Conservation (phyloP, 2,113 vertebrate genomes). For the Laticauda laticaudata region DNA sequence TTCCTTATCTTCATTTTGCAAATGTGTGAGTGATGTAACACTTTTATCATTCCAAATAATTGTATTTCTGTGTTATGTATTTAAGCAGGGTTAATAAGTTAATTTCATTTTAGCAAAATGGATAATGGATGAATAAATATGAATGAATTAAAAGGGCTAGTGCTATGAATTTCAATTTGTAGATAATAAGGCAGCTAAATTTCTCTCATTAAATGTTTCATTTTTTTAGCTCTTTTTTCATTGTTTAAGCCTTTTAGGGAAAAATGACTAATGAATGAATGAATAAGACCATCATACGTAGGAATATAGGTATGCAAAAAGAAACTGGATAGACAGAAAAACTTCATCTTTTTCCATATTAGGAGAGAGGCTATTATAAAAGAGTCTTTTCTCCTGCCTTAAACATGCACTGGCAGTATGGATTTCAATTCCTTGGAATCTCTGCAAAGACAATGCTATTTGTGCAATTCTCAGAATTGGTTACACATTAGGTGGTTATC, state of each 20-base stretch:
- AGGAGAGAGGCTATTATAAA: not conserved
- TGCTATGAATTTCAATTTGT: not conserved
- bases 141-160: slow-evolving; percentile 14
- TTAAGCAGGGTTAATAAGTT: slow-evolving; percentile 9
- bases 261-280: not conserved
- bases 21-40: not conserved
- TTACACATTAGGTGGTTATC: not conserved
- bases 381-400: not conserved
- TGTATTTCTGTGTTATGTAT: not conserved
- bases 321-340: not conserved
- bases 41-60: slow-evolving; percentile 6
- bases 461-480: not conserved
- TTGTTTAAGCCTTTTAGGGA: not conserved
- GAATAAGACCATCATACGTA: not conserved
- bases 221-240: not conserved
- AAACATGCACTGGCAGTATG: not conserved
- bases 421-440: not conserved
- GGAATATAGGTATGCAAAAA: not conserved
- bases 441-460: not conserved
- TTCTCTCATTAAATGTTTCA: not conserved
- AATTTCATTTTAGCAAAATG: slow-evolving; percentile 6
- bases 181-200: not conserved
- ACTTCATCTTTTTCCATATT: not conserved
- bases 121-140: slow-evolving; percentile 13
- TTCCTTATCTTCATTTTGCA: not conserved